Base-by-base conservation (phyloP, 2,888 invertebrate genomes). In the Dasypolia templi region DNA sequence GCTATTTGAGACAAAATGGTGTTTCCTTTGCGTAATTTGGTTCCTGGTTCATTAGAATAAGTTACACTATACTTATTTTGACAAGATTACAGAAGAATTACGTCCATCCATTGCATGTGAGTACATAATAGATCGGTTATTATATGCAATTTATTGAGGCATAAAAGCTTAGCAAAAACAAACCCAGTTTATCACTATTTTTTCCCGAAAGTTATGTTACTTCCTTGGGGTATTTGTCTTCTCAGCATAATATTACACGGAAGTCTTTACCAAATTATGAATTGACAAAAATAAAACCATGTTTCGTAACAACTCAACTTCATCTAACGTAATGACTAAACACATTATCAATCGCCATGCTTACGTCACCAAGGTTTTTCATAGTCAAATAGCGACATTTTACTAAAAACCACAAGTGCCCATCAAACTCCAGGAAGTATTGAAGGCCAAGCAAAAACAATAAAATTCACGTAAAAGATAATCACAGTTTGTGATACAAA, bases 401-500 rank as follows among this genome's bases (percentile, higher is more conserved):
- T 71, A 51, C 58, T 35, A 22, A 66, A 77, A 82, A 69, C 80
- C 65, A 14, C 75, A 66, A 71, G 12, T 56, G 12, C 6, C 58
- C 65, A 75, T 75, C 51, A 75, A 75, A 74, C 17, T 73, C 69
- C 59, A 79, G 86, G 86, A 85, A 86, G 82, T 66, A 12, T 63
- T 39, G 53, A 69, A 74, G 55, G 68, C 6, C 63, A 72, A 51
- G 66, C 46, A 53, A 61, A 78, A 77, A 79, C 62, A 64, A 66
- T 59, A 58, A 61, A 72, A 76, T 63, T 65, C 72, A 72, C 46
- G n/a, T 53, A 49, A 62, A 84, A 53, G 9, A 26, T 62, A 77
- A 83, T 75, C 46, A 56, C 29, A 29, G n/a, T 58, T 72, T 65
- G 74, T 61, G 51, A 72, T 65, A 81, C 4, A 58, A 81, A 78